Base-by-base conservation (phyloP, 2,888 invertebrate species). In the Pseudococcus longispinus region DNA sequence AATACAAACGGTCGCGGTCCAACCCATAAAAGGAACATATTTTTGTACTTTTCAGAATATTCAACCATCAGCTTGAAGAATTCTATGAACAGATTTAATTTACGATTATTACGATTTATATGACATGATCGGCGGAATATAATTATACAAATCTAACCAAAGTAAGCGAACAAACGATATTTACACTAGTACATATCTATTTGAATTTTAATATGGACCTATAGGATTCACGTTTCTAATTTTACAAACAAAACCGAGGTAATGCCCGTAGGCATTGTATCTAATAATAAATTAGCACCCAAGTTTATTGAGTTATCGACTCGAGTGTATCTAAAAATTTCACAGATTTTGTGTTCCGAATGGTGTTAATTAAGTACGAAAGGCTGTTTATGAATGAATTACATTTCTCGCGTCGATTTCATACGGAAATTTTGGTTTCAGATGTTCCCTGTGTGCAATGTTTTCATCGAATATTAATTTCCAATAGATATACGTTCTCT, bases 1-100 rank as follows among this genome's bases (percentile, higher is more conserved):
- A 91, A 91, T 23, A 91, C 89, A 46, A 91, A 90, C 2, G 91
- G 91, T 18, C 91, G 89, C 82, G 89, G 88, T 3, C 91, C 91
- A 3, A 91, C 89, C 91, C 91, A 91, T 2, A 91, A 23, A 18
- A 90, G 88, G 87, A 90, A 91, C 70, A 90, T 90, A 29, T 90
- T 90, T 0, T 91, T 91, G 46, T 90, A 90, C 85, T 90, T 88
- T 6, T 88, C 87, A 8, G 90, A 89, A 90, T 91, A 91, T 84
- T 89, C 87, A 0, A 89, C 29, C 74, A 91, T 88, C 65, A 89
- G 90, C 77, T 88, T 89, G 88, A 91, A 91, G 80, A 91, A 91
- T 20, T 90, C 91, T 91, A 89, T 6, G 89, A 89, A 42, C 83
- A 51, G 84, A 82, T n/a, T 4, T 51, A 51, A n/a, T 51, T 51